phyloP scores from a whole-genome alignment of 2,888 invertebrate genomes.

The Microctonus brassicae region DNA sequence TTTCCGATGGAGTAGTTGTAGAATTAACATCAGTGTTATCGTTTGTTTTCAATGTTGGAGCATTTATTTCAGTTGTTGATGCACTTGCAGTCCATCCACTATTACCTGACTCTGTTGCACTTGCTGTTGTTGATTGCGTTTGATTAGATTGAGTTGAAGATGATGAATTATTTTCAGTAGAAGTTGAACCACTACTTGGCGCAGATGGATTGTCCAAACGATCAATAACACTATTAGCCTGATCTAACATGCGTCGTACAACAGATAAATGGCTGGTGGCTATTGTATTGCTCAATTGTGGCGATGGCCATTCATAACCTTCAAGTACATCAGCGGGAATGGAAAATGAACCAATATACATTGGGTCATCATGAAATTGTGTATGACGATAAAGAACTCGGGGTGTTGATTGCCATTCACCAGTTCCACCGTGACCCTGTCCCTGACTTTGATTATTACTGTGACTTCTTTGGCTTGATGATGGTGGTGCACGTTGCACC shows the following conservation, averaged over 20 bases:
- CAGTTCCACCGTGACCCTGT: slow-evolving; percentile 64
- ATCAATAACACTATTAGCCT: slow-evolving; percentile 69
- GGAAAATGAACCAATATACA: slow-evolving; percentile 75
- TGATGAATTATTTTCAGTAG: slow-evolving; percentile 9
- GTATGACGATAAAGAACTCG: slow-evolving; percentile 40
- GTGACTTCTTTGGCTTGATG: slow-evolving; percentile 68
- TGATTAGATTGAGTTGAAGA: not conserved
- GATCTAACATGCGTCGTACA: slow-evolving; percentile 71
- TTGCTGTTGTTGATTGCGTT: slow-evolving; percentile 7
- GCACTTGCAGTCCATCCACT: not conserved
- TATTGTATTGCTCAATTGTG: slow-evolving; percentile 71
- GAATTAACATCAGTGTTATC: not conserved
- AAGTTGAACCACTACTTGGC: slow-evolving; percentile 45
- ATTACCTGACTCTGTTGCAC: not conserved
- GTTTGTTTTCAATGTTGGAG: slow-evolving; percentile 28
- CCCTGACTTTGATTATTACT: slow-evolving; percentile 63
- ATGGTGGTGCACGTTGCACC: slow-evolving; percentile 89
- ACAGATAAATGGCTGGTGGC: slow-evolving; percentile 72
- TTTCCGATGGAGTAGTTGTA: not conserved
- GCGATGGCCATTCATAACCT: slow-evolving; percentile 67
- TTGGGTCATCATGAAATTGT: slow-evolving; percentile 70
- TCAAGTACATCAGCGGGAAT: slow-evolving; percentile 71
- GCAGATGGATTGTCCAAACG: slow-evolving; percentile 68
- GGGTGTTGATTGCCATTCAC: slow-evolving; percentile 43
- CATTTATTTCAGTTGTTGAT: not conserved